Evolutionary conservation across 2,797 vertebrate species (phyloP).

Genomic region (Semotilus atromaculatus): DNA sequence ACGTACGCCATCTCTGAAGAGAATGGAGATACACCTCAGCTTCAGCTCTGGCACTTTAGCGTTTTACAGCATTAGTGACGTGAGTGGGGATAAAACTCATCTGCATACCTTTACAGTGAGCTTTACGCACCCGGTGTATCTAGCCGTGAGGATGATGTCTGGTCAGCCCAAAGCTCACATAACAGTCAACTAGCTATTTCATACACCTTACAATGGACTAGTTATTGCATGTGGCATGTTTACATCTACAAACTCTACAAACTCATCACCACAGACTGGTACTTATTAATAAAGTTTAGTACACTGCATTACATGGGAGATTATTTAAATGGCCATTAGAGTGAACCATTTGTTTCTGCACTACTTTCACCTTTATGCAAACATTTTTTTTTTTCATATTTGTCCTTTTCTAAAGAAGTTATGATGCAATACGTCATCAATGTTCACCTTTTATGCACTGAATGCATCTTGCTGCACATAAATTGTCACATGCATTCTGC

Average conservation of each 20-base stretch:
- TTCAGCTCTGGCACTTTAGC: constrained; percentile 72
- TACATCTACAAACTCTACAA: neutral
- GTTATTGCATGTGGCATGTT: neutral
- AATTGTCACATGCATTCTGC: neutral
- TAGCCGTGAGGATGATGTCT: constrained; percentile 80
- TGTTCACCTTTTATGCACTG: neutral
- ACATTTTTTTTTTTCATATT: neutral
- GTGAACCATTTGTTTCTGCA: neutral
- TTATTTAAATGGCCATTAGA: neutral
- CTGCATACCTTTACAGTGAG: constrained; percentile 74
- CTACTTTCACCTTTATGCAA: neutral
- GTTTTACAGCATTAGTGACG: constrained; percentile 72
- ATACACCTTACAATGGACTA: neutral
- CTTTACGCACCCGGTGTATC: constrained; percentile 73
- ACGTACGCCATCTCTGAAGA: constrained; percentile 70
- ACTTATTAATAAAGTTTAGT: neutral
- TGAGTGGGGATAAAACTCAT: constrained; percentile 70
- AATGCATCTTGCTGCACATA: neutral
- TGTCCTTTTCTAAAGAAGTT: neutral
- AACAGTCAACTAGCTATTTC: constrained; percentile 67
- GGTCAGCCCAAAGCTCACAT: constrained; percentile 73
- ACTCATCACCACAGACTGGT: neutral
- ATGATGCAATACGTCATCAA: neutral
- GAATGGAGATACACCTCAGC: constrained; percentile 75
- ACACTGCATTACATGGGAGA: neutral